Evolutionary conservation across 2,888 invertebrate genomes (phyloP), one percentile per base, ranked within the genome.

Genomic region (Thera britannica): DNA sequence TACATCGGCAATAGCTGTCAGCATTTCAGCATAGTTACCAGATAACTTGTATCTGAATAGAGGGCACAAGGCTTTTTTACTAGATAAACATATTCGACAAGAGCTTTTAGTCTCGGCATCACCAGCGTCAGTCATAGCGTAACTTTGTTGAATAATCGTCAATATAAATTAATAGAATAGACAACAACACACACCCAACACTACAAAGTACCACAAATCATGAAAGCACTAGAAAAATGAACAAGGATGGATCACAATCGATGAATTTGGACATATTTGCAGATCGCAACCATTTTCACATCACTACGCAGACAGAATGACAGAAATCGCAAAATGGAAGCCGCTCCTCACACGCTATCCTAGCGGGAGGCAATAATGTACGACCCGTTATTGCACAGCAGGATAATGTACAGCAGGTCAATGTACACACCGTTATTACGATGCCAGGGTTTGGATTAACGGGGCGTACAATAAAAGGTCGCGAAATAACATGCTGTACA

Each of bases 11-110:
- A 93, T 90, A 62, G 93, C 88, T 76, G 93, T 93, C 67, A 93
- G 85, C 93, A 93, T 93, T 89, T 93, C 93, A 62, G 93, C 93
- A 83, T 93, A 93, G 86, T 93, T 93, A 72, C 93, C 93, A 73
- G 92, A 90, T 71, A 91, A 80, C 77, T 92, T 91, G 72, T 93
- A 93, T 83, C 87, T 89, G 81, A 93, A 93, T 68, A 93, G 80
- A 54, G 93, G 92, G 77, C 91, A 90, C 76, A 93, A 73, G 73
- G 90, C 87, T 75, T 89, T 93, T 77, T 90, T 92, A 71, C 77
- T 89, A 36, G 90, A 79, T 78, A 92, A 83, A 79, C 93, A 93
- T 81, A 93, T 88, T 78, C 93, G 88, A 81, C 93, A 93, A 60
- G 91, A 89, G 79, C 88, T 86, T 83, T 90, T 84, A 78, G 88